A percentile compares a stretch with the other conserved stretches of the same genome.
phyloP scores from a whole-genome alignment of 2,888 invertebrate species.

The Julus scandinavius region DNA sequence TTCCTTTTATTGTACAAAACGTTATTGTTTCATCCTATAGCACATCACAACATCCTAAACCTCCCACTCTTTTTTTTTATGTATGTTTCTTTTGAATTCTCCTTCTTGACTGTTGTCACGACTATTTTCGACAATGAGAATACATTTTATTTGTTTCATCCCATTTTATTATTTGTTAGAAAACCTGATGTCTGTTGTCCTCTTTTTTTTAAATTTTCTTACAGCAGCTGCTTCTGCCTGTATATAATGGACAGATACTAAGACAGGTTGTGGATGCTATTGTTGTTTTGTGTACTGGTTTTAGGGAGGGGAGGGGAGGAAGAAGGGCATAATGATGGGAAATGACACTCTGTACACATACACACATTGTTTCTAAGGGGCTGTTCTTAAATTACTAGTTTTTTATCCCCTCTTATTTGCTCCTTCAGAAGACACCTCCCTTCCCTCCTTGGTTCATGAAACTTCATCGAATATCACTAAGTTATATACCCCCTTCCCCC shows the following conservation, averaged over 20 bases:
- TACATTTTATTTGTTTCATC: slow-evolving; percentile 39
- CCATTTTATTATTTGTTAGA: not conserved
- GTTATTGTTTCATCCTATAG: not conserved
- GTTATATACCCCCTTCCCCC: too few relatives aligned
- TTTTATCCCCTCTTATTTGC: too few relatives aligned
- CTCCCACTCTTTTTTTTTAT: not conserved
- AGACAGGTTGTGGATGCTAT: slow-evolving; percentile 9
- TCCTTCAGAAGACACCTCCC: too few relatives aligned
- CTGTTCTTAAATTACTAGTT: not conserved
- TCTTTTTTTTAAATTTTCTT: not conserved
- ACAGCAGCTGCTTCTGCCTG: not conserved
- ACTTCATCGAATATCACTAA: too few relatives aligned
- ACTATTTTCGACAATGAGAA: slow-evolving; percentile 4
- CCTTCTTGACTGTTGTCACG: slow-evolving; percentile 13
- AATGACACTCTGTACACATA: not conserved
- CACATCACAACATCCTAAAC: not conserved
- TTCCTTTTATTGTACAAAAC: not conserved
- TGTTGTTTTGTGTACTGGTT: not conserved
- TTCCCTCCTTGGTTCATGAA: too few relatives aligned
- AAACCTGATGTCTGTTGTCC: not conserved
- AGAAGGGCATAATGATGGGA: not conserved
- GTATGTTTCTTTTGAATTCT: too few relatives aligned
- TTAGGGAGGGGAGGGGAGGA: not conserved
- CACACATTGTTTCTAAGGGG: not conserved
- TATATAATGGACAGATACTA: not conserved